These are phyloP conservation scores for human DNA, from an alignment of 2,113 vertebrate species.

Conservation along the genomic window DNA sequence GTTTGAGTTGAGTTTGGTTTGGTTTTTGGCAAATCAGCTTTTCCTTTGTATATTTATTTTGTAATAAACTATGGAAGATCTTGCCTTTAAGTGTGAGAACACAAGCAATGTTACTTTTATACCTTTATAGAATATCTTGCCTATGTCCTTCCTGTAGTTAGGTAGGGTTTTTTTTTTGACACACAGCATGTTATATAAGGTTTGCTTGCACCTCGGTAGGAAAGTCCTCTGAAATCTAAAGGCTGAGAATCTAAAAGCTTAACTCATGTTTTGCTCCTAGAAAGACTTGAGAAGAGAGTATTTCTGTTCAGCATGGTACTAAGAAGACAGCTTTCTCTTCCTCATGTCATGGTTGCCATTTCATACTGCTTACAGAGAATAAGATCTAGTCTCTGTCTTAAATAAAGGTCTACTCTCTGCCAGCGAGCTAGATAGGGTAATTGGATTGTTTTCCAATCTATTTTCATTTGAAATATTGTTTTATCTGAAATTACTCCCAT, in stretches of 20 bases:
- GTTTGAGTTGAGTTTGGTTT: not conserved
- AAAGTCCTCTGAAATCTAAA: conserved; percentile 41
- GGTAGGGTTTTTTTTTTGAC: not conserved
- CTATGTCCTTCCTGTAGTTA: not conserved
- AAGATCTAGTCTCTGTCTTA: not conserved
- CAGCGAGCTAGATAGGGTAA: not conserved
- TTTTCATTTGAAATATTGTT: conserved; percentile 25
- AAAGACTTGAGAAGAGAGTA: not conserved
- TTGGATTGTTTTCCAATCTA: not conserved
- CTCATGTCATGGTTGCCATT: conserved; percentile 17
- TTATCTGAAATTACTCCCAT: conserved; percentile 36
- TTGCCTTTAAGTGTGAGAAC: conserved; percentile 20
- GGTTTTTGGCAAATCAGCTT: not conserved
- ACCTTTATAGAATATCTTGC: not conserved
- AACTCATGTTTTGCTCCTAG: not conserved
- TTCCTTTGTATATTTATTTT: conserved; percentile 5
- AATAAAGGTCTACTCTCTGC: not conserved
- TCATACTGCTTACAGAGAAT: not conserved
- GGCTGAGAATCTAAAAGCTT: conserved; percentile 1
- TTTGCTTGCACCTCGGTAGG: not conserved
- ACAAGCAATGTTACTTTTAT: conserved; percentile 10
- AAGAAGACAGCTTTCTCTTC: not conserved
- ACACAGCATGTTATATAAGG: not conserved
- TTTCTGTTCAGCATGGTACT: not conserved
- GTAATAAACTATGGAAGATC: not conserved